Percentiles rank a stretch among this genome's conserved stretches.
phyloP scores from a whole-genome alignment of 2,888 invertebrate genomes.

The Aplocera efformata region DNA sequence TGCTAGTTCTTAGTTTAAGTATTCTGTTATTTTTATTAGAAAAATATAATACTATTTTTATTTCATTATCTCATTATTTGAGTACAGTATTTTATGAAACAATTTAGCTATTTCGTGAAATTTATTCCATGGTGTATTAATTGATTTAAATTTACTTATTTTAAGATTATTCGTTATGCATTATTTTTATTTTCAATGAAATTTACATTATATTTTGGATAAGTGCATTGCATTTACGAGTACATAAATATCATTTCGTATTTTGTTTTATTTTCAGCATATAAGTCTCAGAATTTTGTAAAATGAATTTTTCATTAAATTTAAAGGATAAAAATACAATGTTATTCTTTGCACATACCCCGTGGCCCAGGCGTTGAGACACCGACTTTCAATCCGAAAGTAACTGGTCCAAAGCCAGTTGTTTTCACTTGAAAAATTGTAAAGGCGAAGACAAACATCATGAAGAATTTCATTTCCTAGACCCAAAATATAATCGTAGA shows the following conservation, averaged over 20 bases:
- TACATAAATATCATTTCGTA: conserved; percentile 40
- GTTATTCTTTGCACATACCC: conserved; percentile 14
- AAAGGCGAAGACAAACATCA: too few species aligned
- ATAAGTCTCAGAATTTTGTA: conserved; percentile 70
- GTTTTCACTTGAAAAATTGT: too few species aligned
- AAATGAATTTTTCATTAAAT: conserved; percentile 72
- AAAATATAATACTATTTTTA: too few species aligned
- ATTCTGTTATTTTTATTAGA: too few species aligned
- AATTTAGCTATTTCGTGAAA: conserved; percentile 1
- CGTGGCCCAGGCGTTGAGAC: too few species aligned
- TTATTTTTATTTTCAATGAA: conserved; percentile 10
- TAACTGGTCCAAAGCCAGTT: too few species aligned
- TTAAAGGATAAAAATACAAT: conserved; percentile 46
- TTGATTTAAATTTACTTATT: conserved; percentile 6
- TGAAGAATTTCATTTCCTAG: too few species aligned
- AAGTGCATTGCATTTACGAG: conserved; percentile 52
- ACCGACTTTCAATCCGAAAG: too few species aligned
- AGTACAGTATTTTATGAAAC: not conserved
- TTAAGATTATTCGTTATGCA: conserved; percentile 4
- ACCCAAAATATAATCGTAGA: too few species aligned
- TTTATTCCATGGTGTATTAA: conserved; percentile 7
- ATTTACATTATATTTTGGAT: conserved; percentile 20
- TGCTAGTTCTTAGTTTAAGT: not conserved
- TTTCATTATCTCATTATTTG: too few species aligned
- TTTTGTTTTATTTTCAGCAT: conserved; percentile 50